A percentile compares a stretch with the other conserved stretches of the same genome.
Conservation (phyloP, 2,113 vertebrate species). For the Argyrosomus japonicus region DNA sequence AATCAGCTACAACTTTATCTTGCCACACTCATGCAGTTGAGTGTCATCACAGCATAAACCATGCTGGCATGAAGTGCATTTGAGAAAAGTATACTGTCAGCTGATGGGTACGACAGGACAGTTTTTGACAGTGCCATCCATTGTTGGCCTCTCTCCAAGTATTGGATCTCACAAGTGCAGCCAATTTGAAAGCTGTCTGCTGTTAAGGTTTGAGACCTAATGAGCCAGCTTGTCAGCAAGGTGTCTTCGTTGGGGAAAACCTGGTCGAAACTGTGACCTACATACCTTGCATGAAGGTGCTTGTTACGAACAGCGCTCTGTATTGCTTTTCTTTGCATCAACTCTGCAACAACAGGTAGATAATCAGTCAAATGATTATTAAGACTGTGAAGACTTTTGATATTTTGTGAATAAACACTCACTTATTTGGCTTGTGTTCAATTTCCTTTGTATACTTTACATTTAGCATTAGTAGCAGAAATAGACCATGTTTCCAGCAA, state of each 20-base stretch:
- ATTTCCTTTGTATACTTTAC: neutral
- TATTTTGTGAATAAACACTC: neutral
- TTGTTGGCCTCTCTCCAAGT: constrained; percentile 27
- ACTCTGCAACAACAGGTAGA: neutral
- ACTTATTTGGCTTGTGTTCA: neutral
- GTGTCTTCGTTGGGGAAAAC: constrained; percentile 17
- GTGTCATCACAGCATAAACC: constrained; percentile 13
- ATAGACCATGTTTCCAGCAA: neutral
- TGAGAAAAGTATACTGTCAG: constrained; percentile 32
- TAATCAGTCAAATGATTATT: neutral
- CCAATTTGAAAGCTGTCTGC: constrained; percentile 51
- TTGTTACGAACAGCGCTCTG: neutral
- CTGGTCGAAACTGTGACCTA: constrained; percentile 11
- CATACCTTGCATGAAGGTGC: constrained; percentile 4
- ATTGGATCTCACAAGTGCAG: constrained; percentile 39
- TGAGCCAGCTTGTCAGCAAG: constrained; percentile 49
- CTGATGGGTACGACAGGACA: constrained; percentile 11
- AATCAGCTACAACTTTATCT: constrained; percentile 2
- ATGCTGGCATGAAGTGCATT: constrained; percentile 23
- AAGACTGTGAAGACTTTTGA: neutral
- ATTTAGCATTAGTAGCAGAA: neutral
- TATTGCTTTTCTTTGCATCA: neutral
- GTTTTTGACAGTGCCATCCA: constrained; percentile 49
- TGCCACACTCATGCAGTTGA: neutral
- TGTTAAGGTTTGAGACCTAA: constrained; percentile 37